Percentiles rank a stretch among this genome's conserved stretches.
phyloP scores from a whole-genome alignment of 2,797 vertebrate genomes.

The Halcyon badia region DNA sequence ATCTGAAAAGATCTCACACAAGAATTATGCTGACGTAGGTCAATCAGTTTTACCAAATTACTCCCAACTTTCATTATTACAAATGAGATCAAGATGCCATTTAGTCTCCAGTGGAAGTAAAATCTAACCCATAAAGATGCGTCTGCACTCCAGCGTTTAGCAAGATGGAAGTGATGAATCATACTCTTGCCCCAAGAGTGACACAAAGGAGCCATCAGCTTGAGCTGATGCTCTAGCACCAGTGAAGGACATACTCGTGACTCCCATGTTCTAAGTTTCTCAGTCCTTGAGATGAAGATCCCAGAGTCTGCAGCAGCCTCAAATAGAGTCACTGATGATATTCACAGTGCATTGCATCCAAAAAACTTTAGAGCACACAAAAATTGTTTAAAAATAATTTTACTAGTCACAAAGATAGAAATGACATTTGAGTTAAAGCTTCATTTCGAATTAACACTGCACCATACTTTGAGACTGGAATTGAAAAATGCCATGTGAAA shows the following conservation, averaged over 20 bases:
- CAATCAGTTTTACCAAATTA: background rate
- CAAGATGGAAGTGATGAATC: constrained; percentile 52
- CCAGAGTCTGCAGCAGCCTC: background rate
- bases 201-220: constrained; percentile 59
- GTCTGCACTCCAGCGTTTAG: background rate
- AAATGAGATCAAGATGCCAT: constrained; percentile 2
- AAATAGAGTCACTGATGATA: background rate
- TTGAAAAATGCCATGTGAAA: background rate
- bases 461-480: background rate
- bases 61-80: background rate
- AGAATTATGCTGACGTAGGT: background rate
- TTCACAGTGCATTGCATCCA: background rate
- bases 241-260: background rate
- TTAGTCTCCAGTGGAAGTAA: background rate
- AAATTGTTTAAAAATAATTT: constrained; percentile 33
- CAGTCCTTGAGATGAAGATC: background rate
- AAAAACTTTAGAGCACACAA: background rate
- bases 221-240: constrained; percentile 29
- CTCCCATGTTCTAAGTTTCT: background rate
- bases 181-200: constrained; percentile 20
- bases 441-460: background rate
- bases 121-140: constrained; percentile 10
- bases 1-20: background rate
- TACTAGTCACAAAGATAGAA: constrained; percentile 21
- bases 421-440: constrained; percentile 37